Conservation (phyloP, 2,113 vertebrate genomes). For the Dryoscopus gambensis region DNA sequence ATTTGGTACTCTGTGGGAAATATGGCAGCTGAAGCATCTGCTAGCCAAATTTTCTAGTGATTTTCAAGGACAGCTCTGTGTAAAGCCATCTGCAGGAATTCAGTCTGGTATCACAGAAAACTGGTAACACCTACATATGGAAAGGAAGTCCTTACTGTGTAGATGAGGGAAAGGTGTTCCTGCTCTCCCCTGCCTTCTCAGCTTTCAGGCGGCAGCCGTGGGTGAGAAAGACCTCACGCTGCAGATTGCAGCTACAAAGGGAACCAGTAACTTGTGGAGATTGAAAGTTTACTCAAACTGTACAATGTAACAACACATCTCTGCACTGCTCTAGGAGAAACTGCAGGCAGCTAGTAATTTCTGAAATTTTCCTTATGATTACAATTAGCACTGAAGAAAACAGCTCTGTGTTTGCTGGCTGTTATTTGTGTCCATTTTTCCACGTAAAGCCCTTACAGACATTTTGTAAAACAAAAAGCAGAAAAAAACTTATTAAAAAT, state of each 20-base stretch:
- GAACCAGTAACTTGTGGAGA: not conserved
- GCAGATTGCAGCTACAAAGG: not conserved
- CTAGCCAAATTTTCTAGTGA: not conserved
- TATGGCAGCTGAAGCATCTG: not conserved
- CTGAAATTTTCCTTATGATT: not conserved
- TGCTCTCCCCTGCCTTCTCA: not conserved
- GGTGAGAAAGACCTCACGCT: not conserved
- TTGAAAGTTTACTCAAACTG: not conserved
- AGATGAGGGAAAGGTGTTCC: not conserved
- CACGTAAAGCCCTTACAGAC: not conserved
- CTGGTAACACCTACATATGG: not conserved
- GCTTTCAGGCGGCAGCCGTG: not conserved
- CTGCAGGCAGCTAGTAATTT: not conserved
- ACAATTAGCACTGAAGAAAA: not conserved
- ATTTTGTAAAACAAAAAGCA: not conserved
- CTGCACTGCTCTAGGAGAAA: not conserved
- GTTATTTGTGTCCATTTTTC: not conserved
- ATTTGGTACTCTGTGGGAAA: not conserved
- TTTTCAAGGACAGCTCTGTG: not conserved
- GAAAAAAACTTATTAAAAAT: not conserved
- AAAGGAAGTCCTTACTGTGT: not conserved
- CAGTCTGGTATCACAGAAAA: not conserved
- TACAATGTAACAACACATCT: not conserved
- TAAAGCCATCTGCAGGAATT: not conserved
- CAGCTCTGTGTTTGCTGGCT: not conserved